phyloP scores from a whole-genome alignment of 2,888 invertebrate genomes.

The Rutpela maculata region DNA sequence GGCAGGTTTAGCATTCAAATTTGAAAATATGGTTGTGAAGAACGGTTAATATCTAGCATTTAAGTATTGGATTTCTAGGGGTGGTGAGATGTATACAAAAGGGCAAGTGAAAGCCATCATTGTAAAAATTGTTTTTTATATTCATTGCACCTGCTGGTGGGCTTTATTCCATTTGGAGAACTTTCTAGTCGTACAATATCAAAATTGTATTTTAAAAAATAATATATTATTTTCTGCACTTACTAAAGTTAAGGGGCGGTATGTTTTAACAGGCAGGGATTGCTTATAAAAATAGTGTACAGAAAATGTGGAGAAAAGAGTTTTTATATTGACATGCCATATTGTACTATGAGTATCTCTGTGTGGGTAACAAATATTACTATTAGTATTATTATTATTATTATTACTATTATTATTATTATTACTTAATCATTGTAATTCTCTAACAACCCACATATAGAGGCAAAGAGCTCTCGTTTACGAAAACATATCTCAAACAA shows the following conservation, averaged over 20 bases:
- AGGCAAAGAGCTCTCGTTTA: too few relatives aligned
- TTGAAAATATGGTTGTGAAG: constrained; percentile 25
- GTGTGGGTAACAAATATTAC: too few relatives aligned
- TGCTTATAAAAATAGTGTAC: too few relatives aligned
- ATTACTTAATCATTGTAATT: too few relatives aligned
- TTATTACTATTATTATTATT: too few relatives aligned
- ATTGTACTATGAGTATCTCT: too few relatives aligned
- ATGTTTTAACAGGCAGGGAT: too few relatives aligned
- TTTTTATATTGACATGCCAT: too few relatives aligned
- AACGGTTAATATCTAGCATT: constrained; percentile 2
- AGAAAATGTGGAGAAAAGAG: too few relatives aligned
- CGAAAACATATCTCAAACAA: too few relatives aligned
- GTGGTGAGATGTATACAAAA: not conserved
- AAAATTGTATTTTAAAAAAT: not conserved
- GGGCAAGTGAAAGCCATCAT: constrained; percentile 30
- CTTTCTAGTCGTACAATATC: not conserved
- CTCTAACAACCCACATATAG: too few relatives aligned
- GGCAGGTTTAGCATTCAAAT: constrained; percentile 37
- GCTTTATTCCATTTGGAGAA: not conserved
- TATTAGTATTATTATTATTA: too few relatives aligned
- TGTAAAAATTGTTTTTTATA: not conserved
- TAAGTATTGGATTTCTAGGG: not conserved
- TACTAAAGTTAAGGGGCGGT: not conserved
- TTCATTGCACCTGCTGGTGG: constrained; percentile 8
- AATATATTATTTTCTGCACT: not conserved